phyloP scores from a whole-genome alignment of 2,888 invertebrate genomes.

The Drosophila gaucha region DNA sequence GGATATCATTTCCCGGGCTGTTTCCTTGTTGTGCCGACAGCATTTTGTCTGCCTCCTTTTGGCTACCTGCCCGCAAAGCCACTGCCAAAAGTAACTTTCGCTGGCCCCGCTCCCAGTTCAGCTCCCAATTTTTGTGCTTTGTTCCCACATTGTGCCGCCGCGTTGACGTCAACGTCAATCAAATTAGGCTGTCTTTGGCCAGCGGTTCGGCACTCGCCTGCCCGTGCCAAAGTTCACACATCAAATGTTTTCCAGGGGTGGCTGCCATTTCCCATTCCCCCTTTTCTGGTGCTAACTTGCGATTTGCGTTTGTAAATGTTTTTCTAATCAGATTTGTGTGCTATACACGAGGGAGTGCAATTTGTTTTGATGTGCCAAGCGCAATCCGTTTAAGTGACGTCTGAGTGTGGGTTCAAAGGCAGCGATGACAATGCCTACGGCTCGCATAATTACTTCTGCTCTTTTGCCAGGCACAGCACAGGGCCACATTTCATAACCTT shows the following conservation, averaged over 20 bases:
- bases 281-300: conserved; percentile 60
- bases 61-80: conserved; percentile 60
- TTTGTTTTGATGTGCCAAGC: conserved; percentile 75
- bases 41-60: conserved; percentile 2
- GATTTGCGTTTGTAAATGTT: conserved; percentile 78
- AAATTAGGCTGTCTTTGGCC: conserved; percentile 59
- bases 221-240: conserved; percentile 70
- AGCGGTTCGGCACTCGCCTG: conserved; percentile 10
- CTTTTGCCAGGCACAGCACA: neutral
- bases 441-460: conserved; percentile 63
- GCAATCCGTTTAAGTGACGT: conserved; percentile 71
- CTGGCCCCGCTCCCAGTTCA: conserved; percentile 13
- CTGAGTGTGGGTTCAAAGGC: conserved; percentile 37
- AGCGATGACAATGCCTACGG: conserved; percentile 29
- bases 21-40: neutral
- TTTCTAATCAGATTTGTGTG: conserved; percentile 76
- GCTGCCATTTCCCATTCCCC: neutral
- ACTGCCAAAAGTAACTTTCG: conserved; percentile 58
- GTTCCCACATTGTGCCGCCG: conserved; percentile 64
- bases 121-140: conserved; percentile 15
- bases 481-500: neutral
- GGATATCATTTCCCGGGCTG: conserved; percentile 60
- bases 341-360: conserved; percentile 67
- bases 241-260: conserved; percentile 57
- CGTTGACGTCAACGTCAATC: conserved; percentile 71